Conservation (phyloP, 2,113 vertebrate species). For the Stictonetta naevosa region DNA sequence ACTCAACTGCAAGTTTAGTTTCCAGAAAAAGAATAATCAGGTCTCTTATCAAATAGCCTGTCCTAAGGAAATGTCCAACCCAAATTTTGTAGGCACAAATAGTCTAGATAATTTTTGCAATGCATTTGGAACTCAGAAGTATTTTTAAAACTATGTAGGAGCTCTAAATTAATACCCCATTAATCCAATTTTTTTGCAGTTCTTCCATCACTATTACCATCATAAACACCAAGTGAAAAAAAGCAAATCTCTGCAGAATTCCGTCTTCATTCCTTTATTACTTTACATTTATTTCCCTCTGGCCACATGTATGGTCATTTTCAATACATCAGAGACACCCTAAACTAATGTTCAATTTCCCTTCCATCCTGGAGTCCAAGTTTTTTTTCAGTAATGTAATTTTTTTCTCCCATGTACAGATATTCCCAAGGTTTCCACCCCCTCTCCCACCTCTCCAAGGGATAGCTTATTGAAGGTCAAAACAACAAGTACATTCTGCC, state of each 20-base stretch:
- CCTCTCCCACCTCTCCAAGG: neutral
- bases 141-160: slow-evolving; percentile 29
- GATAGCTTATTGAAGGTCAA: neutral
- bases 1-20: neutral
- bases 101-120: neutral
- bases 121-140: neutral
- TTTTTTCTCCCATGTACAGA: neutral
- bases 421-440: neutral
- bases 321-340: neutral
- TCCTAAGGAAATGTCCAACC: neutral
- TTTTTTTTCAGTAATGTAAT: neutral
- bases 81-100: slow-evolving; percentile 13
- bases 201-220: slow-evolving; percentile 30
- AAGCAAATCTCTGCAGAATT: slow-evolving; percentile 23
- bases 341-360: neutral
- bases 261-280: slow-evolving; percentile 8
- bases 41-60: neutral
- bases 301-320: neutral
- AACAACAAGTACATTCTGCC: neutral
- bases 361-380: neutral
- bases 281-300: slow-evolving; percentile 1
- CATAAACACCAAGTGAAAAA: slow-evolving; percentile 17
- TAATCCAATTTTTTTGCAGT: slow-evolving; percentile 21
- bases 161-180: slow-evolving; percentile 47
- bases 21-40: slow-evolving; percentile 10